Evolutionary conservation across 2,888 invertebrate species (phyloP).

Genomic region (Rapana venosa): DNA sequence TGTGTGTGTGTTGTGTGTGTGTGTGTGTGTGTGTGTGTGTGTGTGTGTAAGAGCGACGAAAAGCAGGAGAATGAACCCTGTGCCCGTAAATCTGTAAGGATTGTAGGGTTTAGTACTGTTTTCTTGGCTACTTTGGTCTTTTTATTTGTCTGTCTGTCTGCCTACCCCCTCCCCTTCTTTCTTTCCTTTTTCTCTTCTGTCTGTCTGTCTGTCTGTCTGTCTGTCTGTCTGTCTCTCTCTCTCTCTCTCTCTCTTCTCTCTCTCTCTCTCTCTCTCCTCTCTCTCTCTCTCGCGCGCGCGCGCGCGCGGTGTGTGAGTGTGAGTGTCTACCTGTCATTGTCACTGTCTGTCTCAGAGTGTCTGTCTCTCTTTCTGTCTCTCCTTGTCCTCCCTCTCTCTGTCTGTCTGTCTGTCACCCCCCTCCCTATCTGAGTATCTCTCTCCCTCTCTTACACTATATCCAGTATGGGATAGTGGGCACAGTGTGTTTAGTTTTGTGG

Average conservation of each 20-base stretch:
- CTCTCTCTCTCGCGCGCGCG: not conserved
- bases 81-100: too few species aligned
- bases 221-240: not conserved
- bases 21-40: too few species aligned
- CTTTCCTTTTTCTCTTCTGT: not conserved
- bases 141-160: not conserved
- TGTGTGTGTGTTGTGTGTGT: too few species aligned
- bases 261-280: not conserved
- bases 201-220: not conserved
- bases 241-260: not conserved
- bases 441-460: not conserved
- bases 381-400: not conserved
- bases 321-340: not conserved
- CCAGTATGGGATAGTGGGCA: too few species aligned
- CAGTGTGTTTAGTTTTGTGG: too few species aligned
- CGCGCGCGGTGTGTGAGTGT: not conserved
- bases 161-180: not conserved
- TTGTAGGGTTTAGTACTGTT: not conserved
- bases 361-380: not conserved
- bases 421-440: not conserved
- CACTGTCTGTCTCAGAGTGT: not conserved
- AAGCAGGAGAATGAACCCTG: too few species aligned
- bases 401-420: not conserved
- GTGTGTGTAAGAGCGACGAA: too few species aligned
- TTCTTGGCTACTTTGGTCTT: not conserved